Evolutionary conservation across 2,888 invertebrate genomes (phyloP).

Genomic region (Coleophora flavipennella): DNA sequence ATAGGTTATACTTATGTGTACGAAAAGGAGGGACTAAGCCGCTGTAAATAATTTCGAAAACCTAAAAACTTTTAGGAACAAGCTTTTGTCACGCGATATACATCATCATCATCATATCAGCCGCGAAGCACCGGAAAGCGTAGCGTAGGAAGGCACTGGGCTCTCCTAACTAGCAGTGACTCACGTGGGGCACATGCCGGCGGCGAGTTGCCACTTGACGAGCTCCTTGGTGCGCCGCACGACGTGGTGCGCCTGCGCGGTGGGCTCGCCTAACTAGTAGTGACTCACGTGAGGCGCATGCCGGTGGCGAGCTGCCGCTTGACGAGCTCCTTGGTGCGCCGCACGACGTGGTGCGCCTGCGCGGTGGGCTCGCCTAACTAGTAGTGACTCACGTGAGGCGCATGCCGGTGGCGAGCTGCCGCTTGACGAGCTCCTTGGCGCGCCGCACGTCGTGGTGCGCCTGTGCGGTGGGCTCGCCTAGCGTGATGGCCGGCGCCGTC

Average conservation of each 20-base stretch:
- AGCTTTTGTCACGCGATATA: no score
- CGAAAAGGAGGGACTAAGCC: no score
- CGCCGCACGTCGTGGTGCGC: slow-evolving; percentile 58
- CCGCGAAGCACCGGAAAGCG: no score
- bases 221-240: no score
- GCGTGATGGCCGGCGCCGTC: slow-evolving; percentile 50
- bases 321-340: slow-evolving; percentile 72
- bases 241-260: no score
- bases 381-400: slow-evolving; percentile 76
- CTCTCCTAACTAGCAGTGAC: no score
- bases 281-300: slow-evolving; percentile 78
- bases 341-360: slow-evolving; percentile 46
- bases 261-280: no score
- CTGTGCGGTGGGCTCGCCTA: slow-evolving; percentile 27
- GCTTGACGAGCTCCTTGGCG: slow-evolving; percentile 72
- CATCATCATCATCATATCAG: no score
- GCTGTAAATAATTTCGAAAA: no score
- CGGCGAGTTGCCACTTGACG: slow-evolving; percentile 73
- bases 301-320: slow-evolving; percentile 76
- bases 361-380: slow-evolving; percentile 29
- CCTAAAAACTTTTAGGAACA: no score
- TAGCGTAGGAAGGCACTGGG: no score
- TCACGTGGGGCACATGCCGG: slow-evolving; percentile 79
- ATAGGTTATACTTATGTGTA: no score
- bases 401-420: slow-evolving; percentile 76